A percentile compares a stretch with the other conserved stretches of the same genome.
Conservation (phyloP, 2,888 invertebrate genomes). For the Acleris laterana region DNA sequence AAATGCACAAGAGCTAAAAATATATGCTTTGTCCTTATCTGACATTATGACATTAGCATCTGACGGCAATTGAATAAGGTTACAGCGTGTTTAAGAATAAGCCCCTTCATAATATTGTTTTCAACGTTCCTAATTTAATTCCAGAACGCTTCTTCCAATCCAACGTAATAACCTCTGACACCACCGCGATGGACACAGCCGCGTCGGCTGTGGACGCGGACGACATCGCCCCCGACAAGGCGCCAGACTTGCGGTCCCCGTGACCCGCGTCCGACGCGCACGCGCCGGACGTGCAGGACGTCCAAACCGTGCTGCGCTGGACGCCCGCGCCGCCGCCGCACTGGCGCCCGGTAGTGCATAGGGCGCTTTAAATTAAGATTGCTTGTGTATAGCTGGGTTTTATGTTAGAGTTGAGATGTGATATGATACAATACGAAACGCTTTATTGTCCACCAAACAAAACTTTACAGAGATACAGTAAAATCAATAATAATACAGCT, state of each 20-base stretch:
- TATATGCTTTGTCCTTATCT: no score
- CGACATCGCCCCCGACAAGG: slow-evolving; percentile 76
- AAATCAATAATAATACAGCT: no score
- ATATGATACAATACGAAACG: no score
- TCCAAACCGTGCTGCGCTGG: slow-evolving; percentile 65
- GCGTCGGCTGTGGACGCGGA: slow-evolving; percentile 65
- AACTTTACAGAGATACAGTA: no score
- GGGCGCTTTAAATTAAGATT: slow-evolving; percentile 55
- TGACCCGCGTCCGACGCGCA: slow-evolving; percentile 57
- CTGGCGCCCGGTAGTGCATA: slow-evolving; percentile 76
- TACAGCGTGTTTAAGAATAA: no score
- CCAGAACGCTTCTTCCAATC: slow-evolving; percentile 87
- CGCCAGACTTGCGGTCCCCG: slow-evolving; percentile 77
- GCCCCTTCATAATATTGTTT: no score
- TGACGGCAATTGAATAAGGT: no score
- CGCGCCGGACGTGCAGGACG: slow-evolving; percentile 43
- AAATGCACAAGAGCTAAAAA: no score
- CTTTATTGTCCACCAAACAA: no score
- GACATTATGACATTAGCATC: no score
- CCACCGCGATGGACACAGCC: slow-evolving; percentile 82
- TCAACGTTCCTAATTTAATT: slow-evolving; percentile 24
- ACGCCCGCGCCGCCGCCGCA: slow-evolving; percentile 78
- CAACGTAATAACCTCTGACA: slow-evolving; percentile 83
- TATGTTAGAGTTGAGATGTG: no score
- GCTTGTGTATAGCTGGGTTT: not conserved